Evolutionary conservation across 2,888 invertebrate genomes (phyloP).

Genomic region (Calliopum simillimum): DNA sequence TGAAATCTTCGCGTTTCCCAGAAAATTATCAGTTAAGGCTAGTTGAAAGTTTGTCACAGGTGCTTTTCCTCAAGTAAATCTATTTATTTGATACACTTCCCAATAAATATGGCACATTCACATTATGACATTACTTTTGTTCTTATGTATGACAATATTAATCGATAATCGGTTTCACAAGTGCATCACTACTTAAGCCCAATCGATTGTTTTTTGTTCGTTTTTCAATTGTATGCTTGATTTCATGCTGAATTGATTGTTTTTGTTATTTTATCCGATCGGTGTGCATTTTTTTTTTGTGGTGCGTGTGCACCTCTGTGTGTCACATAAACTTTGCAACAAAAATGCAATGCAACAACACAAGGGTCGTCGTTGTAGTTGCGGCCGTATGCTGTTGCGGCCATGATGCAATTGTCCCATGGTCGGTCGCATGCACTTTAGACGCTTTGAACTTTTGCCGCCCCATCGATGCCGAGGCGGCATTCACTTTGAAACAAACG

Average conservation of each 20-base stretch:
- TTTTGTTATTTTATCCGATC: constrained; percentile 51
- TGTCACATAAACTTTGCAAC: too few relatives aligned
- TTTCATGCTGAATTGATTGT: constrained; percentile 48
- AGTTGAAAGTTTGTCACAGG: too few relatives aligned
- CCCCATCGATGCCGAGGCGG: constrained; percentile 20
- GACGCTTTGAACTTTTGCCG: constrained; percentile 28
- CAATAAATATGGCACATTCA: too few relatives aligned
- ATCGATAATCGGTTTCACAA: constrained; percentile 7
- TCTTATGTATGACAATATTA: too few relatives aligned
- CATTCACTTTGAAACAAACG: constrained; percentile 15
- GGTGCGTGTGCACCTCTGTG: background rate
- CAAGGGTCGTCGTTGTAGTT: background rate
- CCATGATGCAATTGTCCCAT: constrained; percentile 38
- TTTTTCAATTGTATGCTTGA: constrained; percentile 27
- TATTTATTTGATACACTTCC: too few relatives aligned
- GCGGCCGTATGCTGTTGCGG: background rate
- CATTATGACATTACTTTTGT: background rate
- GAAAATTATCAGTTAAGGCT: too few relatives aligned
- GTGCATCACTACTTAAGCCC: background rate
- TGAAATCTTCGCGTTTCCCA: too few relatives aligned
- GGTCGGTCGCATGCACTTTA: constrained; percentile 18
- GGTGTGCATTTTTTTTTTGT: constrained; percentile 22
- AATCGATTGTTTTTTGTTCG: background rate
- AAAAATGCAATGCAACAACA: background rate
- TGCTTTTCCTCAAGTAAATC: too few relatives aligned